Percentiles rank a stretch among this genome's conserved stretches.
These are phyloP conservation scores for Calidris pygmaea DNA, from an alignment of 2,113 vertebrate species.

Conservation along the genomic window DNA sequence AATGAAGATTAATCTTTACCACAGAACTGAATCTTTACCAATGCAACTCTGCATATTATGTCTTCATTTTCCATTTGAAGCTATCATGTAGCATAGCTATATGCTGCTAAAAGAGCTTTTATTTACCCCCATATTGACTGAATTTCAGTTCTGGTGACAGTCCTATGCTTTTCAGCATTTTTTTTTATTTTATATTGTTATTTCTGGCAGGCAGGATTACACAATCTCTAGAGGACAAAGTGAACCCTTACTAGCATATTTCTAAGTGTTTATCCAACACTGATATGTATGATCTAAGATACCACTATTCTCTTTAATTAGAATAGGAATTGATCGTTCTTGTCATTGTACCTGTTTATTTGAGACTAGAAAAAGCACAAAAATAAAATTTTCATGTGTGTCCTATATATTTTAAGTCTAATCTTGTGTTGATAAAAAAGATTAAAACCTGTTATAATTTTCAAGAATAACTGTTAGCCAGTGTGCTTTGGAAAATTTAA, in stretches of 20 bases:
- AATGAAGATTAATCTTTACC: background rate
- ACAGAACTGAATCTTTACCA: background rate
- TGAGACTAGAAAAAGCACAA: background rate
- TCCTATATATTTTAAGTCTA: background rate
- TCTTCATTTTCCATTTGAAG: background rate
- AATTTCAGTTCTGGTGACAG: background rate
- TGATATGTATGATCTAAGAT: background rate
- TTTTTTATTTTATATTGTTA: background rate
- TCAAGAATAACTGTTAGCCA: background rate
- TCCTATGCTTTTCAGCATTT: background rate
- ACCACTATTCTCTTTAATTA: background rate
- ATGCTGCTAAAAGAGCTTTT: background rate
- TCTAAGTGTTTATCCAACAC: background rate
- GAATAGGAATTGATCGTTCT: background rate
- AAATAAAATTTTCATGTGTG: background rate
- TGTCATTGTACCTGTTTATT: background rate
- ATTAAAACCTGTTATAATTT: background rate
- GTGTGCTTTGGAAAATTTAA: background rate
- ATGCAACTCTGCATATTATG: background rate
- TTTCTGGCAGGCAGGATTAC: background rate
- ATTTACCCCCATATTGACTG: background rate
- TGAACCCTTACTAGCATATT: background rate
- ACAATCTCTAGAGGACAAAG: background rate
- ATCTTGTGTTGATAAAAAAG: background rate
- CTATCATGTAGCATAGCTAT: background rate